phyloP scores from a whole-genome alignment of 2,113 vertebrate genomes.

The Cololabis saira region DNA sequence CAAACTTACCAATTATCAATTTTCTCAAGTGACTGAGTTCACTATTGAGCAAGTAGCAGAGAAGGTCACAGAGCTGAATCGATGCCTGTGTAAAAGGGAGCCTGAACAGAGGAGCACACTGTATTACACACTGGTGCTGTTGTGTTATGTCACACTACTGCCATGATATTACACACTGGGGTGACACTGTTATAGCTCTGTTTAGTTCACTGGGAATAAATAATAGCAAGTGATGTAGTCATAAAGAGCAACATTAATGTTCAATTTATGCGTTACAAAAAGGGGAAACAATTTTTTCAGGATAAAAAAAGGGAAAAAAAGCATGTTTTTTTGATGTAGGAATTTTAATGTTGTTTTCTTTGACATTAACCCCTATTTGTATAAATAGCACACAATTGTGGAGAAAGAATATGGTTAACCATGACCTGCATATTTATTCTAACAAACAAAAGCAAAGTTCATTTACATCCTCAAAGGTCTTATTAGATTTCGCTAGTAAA shows the following conservation, averaged over 20 bases:
- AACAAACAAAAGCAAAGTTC: constrained; percentile 19
- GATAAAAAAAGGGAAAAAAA: no score
- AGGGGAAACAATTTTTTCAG: no score
- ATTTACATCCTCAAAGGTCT: constrained; percentile 35
- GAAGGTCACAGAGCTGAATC: no score
- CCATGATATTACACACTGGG: background rate
- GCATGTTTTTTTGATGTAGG: no score
- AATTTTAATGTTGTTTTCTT: no score
- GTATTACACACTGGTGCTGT: background rate
- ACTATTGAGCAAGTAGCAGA: no score
- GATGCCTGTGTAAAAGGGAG: no score
- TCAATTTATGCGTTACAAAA: no score
- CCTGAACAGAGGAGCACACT: background rate
- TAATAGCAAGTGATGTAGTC: background rate
- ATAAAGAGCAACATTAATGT: background rate
- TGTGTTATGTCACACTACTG: background rate
- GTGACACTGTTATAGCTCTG: background rate
- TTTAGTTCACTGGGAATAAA: background rate
- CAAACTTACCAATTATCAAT: no score
- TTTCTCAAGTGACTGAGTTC: no score
- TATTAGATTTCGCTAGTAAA: constrained; percentile 47
- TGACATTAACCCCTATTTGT: background rate
- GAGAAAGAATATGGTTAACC: constrained; percentile 1
- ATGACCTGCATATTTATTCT: constrained; percentile 2
- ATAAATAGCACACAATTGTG: background rate